Evolutionary conservation across 2,113 vertebrate genomes (phyloP), one percentile per base, ranked within the genome.

Genomic region (Marmota flaviventris): DNA sequence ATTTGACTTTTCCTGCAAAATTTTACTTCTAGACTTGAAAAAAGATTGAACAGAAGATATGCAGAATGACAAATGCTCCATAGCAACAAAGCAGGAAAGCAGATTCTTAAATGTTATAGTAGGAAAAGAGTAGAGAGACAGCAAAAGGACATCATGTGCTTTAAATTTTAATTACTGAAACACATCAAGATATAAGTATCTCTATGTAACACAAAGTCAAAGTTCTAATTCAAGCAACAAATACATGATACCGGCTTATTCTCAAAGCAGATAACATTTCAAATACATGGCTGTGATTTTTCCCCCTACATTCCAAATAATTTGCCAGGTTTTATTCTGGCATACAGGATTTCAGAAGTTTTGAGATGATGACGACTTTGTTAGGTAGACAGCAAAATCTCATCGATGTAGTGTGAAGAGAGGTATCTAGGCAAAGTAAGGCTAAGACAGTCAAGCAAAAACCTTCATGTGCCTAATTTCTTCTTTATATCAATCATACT

Each of bases 401-500:
- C 79, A 48, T 27, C 4, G 8, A 1, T 12, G 4, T 45, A 27
- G 65, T 75, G 10, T 45, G 25, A 29, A 76, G 73, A 93, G 73
- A 24, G 12, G 29, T 24, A 12, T n/a, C 37, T 16, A 87, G 8
- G 12, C 51, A 77, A 95, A 78, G 9, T 1, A 85, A 5, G 58
- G 27, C 37, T 37, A 53, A 73, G 89, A 85, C 79, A 34, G 17
- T 69, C 58, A 94, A 76, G n/a, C 51, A 45, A 53, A 78, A 89
- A 83, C 25, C 84, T 94, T 65, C 34, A 69, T 93, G 91, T 94
- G 22, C 48, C 29, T 24, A 69, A 96, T 79, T 96, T 72, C 83
- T 89, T 42, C 70, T 96, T 94, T 45, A 39, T 51, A 69, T n/a
- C 32, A 6, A 45, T 45, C 45, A 45, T 45, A 97, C 98, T 97